Conservation (phyloP, 2,113 vertebrate genomes). For the Lamprotornis superbus region DNA sequence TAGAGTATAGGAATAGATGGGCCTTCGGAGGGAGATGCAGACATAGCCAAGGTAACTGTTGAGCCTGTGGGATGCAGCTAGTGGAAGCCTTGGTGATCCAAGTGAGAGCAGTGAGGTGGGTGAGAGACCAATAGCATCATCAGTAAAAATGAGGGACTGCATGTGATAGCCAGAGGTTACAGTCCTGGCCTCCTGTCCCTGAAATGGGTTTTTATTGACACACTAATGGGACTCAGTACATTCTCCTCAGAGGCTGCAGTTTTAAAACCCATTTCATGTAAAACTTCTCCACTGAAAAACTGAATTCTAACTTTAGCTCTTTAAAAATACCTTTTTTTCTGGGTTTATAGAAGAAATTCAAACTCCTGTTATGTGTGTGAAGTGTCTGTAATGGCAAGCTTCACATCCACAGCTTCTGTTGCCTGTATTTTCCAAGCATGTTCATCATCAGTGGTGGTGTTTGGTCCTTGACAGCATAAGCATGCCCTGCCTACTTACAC, state of each 20-base stretch:
- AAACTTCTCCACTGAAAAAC: background rate
- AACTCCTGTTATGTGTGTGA: background rate
- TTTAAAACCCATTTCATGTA: background rate
- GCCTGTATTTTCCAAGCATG: fast-evolving
- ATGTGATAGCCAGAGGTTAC: background rate
- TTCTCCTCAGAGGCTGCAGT: background rate
- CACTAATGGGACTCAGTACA: background rate
- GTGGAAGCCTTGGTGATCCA: background rate
- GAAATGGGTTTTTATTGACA: background rate
- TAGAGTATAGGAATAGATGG: background rate
- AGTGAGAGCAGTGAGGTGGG: background rate
- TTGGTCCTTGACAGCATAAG: background rate
- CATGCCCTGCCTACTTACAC: background rate
- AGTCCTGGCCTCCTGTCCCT: background rate
- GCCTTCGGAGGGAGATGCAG: background rate
- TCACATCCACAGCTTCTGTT: background rate
- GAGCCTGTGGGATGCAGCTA: background rate
- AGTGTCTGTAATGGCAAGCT: background rate
- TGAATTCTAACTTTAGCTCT: background rate
- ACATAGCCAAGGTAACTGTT: background rate
- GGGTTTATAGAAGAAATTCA: background rate
- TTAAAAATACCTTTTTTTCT: background rate
- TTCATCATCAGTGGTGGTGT: background rate
- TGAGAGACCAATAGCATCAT: background rate
- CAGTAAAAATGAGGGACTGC: background rate